Evolutionary conservation across 2,888 invertebrate species (phyloP).

Genomic region (Napeogenes inachia): DNA sequence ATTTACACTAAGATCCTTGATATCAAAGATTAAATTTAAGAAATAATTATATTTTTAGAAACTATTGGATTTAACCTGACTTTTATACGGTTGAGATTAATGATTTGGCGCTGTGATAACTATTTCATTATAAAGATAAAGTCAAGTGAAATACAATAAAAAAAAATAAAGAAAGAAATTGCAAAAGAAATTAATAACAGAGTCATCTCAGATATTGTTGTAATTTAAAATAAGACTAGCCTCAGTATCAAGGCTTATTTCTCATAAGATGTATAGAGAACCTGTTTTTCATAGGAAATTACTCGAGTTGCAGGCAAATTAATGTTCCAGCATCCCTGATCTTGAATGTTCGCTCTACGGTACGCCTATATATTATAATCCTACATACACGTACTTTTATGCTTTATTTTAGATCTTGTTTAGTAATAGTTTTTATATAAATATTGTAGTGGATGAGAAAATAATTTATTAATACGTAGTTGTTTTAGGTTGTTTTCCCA

Average conservation of each 20-base stretch:
- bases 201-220: conserved; percentile 8
- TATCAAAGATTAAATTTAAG: too few relatives aligned
- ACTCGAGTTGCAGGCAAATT: conserved; percentile 47
- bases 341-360: conserved; percentile 19
- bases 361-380: conserved; percentile 29
- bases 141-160: not conserved
- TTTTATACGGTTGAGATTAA: too few relatives aligned
- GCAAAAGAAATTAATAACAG: not conserved
- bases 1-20: conserved; percentile 5
- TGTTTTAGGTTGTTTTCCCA: too few relatives aligned
- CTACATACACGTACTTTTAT: conserved; percentile 8
- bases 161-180: not conserved
- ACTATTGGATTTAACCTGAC: too few relatives aligned
- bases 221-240: conserved; percentile 15
- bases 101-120: too few relatives aligned
- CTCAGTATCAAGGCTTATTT: conserved; percentile 34
- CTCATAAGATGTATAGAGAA: conserved; percentile 42
- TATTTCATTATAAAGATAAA: too few relatives aligned
- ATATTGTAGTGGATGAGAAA: too few relatives aligned
- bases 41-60: too few relatives aligned
- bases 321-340: conserved; percentile 43
- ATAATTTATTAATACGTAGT: too few relatives aligned
- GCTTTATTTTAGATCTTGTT: conserved; percentile 20
- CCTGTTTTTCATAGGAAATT: conserved; percentile 60
- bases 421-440: not conserved